phyloP scores from a whole-genome alignment of 2,888 invertebrate species.

The Cataglyphis albicans region DNA sequence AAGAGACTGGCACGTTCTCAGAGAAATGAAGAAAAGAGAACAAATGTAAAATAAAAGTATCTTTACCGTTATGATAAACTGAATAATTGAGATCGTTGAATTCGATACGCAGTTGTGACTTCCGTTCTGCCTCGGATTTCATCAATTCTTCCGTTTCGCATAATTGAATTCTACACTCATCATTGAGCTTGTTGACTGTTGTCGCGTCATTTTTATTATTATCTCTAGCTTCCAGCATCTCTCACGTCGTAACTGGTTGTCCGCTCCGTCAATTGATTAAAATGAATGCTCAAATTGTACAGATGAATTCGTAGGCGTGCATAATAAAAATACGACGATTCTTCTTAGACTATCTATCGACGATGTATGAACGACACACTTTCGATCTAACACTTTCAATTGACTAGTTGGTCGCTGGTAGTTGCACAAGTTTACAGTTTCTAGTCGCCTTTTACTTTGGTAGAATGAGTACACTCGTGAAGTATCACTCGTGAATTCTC shows the following conservation, averaged over 20 bases:
- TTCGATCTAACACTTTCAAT: not conserved
- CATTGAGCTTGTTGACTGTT: not conserved
- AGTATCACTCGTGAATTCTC: not conserved
- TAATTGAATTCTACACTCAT: constrained; percentile 27
- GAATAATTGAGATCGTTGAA: constrained; percentile 61
- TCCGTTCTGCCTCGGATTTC: not conserved
- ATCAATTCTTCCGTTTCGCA: constrained; percentile 46
- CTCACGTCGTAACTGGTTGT: not conserved
- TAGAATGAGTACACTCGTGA: too few species aligned
- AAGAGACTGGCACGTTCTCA: too few species aligned
- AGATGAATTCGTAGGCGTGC: not conserved
- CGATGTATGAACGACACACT: too few species aligned
- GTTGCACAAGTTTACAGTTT: not conserved
- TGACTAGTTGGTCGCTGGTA: not conserved
- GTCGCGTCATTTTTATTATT: constrained; percentile 10
- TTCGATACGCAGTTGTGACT: constrained; percentile 49
- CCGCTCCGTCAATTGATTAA: not conserved
- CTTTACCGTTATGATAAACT: constrained; percentile 24
- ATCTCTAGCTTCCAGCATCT: not conserved
- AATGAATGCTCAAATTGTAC: not conserved
- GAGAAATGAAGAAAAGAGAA: too few species aligned
- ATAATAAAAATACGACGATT: not conserved
- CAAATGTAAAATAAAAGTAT: constrained; percentile 30
- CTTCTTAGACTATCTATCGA: not conserved
- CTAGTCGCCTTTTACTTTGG: not conserved